Conservation (phyloP, 2,113 vertebrate species). For the Trichechus manatus region DNA sequence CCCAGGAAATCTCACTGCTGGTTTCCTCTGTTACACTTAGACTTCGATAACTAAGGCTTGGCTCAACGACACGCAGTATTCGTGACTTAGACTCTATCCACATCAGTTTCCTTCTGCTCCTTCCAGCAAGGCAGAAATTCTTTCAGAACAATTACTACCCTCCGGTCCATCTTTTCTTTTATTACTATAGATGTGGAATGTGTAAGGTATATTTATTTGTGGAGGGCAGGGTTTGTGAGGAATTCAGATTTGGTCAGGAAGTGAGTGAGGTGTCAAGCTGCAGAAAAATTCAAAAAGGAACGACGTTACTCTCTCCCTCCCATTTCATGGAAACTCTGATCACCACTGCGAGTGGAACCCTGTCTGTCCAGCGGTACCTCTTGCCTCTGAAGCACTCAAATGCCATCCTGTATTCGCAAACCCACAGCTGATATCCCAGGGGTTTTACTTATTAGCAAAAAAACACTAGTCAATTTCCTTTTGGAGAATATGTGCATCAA, state of each 20-base stretch:
- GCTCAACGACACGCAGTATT: neutral
- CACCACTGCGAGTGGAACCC: neutral
- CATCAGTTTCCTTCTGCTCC: neutral
- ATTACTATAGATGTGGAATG: neutral
- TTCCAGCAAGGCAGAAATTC: neutral
- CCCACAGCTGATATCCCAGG: neutral
- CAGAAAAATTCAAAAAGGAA: neutral
- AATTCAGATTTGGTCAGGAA: conserved; percentile 2
- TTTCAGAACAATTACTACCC: neutral
- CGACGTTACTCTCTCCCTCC: neutral
- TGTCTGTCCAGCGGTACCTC: no score
- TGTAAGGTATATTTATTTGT: neutral
- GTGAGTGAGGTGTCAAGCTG: neutral
- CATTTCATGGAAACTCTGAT: neutral
- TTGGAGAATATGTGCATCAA: neutral
- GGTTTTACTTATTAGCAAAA: neutral
- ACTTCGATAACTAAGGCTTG: neutral
- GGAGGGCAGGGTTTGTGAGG: neutral
- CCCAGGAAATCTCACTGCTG: neutral
- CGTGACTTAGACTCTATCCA: neutral
- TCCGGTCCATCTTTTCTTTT: neutral
- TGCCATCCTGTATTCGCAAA: neutral
- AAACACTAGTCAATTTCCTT: neutral
- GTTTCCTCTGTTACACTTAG: neutral
- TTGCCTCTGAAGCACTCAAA: neutral